Base-by-base conservation (phyloP, 2,888 invertebrate genomes). In the Drosophila sordidapex region DNA sequence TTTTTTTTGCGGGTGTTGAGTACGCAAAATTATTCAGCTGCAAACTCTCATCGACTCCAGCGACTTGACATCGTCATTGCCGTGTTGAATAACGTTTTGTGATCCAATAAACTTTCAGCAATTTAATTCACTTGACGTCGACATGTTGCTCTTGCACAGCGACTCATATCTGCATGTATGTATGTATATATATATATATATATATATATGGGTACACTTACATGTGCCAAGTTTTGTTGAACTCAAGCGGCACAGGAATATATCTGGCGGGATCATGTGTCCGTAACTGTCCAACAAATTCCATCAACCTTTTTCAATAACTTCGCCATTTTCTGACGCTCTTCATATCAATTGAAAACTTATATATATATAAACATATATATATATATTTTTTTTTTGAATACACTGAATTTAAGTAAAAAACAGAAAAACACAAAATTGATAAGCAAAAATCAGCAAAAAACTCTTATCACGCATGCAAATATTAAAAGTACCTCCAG, bases 11-110 rank as follows among this genome's bases (percentile, higher is more conserved):
- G 21, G 21, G 33, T 46, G n/a, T 60, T 65, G 71, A 66, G 56
- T 63, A 79, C 82, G 79, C 82, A 83, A 83, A 75, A 64, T 65
- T 70, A 69, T 81, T 77, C 54, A 13, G 59, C 59, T 27, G 65
- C 76, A 74, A 70, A 67, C 81, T 81, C 80, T 78, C 70, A 69
- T 70, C 68, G 70, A 77, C 81, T 87, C 70, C 72, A 51, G 64
- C 54, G 67, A 76, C 86, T 72, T 72, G 83, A 76, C 79, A 81
- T 79, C 79, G 86, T 57, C 75, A 70, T 79, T 70, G 82, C 70
- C 68, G 79, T 74, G 90, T 80, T 87, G 86, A 90, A 89, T 90
- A 89, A 85, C 81, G 82, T 89, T 89, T 89, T 89, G 89, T 89
- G 85, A 90, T 82, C 82, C 87, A 89, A 89, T 89, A 76, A 89